Evolutionary conservation across 2,888 invertebrate species (phyloP).

Genomic region (Charanyca ferruginea): DNA sequence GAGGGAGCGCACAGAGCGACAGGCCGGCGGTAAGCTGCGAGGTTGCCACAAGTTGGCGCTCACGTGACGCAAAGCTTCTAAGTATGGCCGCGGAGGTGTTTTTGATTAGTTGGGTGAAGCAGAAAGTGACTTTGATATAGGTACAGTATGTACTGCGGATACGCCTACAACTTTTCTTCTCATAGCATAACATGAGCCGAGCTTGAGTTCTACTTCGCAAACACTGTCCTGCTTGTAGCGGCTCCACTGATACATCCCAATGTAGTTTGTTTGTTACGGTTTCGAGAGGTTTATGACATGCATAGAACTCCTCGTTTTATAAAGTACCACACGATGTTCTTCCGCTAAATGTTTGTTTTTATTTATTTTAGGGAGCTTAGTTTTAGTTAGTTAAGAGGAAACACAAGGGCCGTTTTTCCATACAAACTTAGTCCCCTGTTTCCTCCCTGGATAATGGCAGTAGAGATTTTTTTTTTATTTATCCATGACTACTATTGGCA

Average conservation of each 20-base stretch:
- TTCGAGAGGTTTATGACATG: not conserved
- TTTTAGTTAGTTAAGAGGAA: no score
- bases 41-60: not conserved
- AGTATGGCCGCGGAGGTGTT: not conserved
- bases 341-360: no score
- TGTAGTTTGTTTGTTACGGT: no score
- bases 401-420: no score
- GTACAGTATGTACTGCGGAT: not conserved
- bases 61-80: not conserved
- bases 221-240: not conserved
- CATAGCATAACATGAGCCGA: no score
- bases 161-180: not conserved
- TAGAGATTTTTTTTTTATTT: no score
- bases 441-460: no score
- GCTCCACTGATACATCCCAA: not conserved
- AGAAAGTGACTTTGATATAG: conserved; percentile 8
- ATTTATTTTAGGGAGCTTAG: no score
- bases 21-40: not conserved
- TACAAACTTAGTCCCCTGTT: no score
- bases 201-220: not conserved
- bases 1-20: not conserved
- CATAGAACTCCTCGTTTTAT: not conserved
- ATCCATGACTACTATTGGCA: no score
- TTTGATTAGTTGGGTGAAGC: conserved; percentile 3
- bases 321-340: no score